phyloP scores from a whole-genome alignment of 2,888 invertebrate species.

The Siphlonurus alternatus region DNA sequence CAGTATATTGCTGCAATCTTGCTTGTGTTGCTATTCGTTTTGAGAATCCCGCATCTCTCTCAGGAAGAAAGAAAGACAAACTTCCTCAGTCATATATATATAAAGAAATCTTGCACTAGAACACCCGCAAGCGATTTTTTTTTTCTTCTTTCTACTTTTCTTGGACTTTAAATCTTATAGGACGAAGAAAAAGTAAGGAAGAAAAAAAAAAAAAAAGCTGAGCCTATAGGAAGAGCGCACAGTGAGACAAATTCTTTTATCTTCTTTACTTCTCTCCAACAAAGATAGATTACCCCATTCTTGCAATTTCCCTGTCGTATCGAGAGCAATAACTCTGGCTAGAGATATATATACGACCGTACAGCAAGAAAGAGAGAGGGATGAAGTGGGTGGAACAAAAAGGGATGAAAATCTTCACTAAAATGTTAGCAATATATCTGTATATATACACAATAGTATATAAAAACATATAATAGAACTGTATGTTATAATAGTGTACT shows the following conservation, averaged over 20 bases:
- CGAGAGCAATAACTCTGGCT: conserved; percentile 31
- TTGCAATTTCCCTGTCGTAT: conserved; percentile 89
- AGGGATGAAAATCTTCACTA: background rate
- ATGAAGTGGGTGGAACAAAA: conserved; percentile 2
- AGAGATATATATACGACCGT: conserved; percentile 9
- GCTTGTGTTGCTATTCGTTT: too few relatives aligned
- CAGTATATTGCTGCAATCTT: too few relatives aligned
- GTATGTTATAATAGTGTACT: too few relatives aligned
- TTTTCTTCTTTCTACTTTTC: too few relatives aligned
- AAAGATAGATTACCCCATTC: conserved; percentile 81
- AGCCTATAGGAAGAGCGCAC: background rate
- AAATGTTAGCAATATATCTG: too few relatives aligned
- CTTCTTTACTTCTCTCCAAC: conserved; percentile 29
- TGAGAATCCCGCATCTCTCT: too few relatives aligned
- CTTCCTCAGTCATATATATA: background rate
- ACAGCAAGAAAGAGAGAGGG: conserved; percentile 21
- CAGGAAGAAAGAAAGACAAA: background rate
- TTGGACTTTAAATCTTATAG: background rate
- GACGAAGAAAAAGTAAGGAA: background rate
- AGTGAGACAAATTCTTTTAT: conserved; percentile 11
- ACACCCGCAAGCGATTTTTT: background rate
- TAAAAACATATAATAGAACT: too few relatives aligned
- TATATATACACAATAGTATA: too few relatives aligned
- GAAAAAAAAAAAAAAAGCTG: background rate
- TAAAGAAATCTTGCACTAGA: background rate